Base-by-base conservation (phyloP, 2,113 vertebrate genomes). In the Phalacrocorax brasilianus region DNA sequence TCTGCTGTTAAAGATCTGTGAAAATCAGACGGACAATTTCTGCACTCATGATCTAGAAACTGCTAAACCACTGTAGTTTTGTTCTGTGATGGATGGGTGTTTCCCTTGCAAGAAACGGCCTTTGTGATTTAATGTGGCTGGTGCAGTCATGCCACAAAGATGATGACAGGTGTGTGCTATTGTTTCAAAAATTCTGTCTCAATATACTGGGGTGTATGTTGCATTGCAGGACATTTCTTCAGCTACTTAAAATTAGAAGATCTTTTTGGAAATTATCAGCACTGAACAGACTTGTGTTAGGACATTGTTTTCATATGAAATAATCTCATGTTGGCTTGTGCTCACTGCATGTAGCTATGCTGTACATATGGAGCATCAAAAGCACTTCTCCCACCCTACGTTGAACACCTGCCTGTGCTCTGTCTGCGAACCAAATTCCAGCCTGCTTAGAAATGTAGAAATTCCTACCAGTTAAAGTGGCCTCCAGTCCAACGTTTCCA, bases 381-480 rank as follows among this genome's bases (percentile, higher is more conserved):
- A 56, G 28, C 14, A 8, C 20, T 67, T 78, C 47, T 76, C 30
- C 33, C 44, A 53, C 50, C 23, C 26, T 11, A 4, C 0, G 1
- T 1, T 19, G 40, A 71, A 12, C 28, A 40, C 32, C 13, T 35
- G 33, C 26, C 19, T 17, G 35, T 26, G n/a, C 10, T 85, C 28
- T 49, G 23, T 27, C 49, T 8, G 2, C 4, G 2, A 35, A 40
- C 14, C 2, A 0, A 21, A 42, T 28, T 35, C 44, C 22, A 13
- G 45, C 3, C 32, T 62, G 49, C 56, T 66, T 45, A 71, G 35
- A 58, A 74, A 58, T 7, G 28, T 50, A 50, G 44, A 42, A 20
- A 71, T 65, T 47, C 22, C 9, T 9, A 18, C 24, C 12, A 22
- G 45, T 14, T 28, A 23, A 50, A 44, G 28, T 45, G 30, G 17